Evolutionary conservation across 1,140 invertebrate species (phyloP), one percentile per base, ranked within the genome.

Genomic region (Latrodectus geometricus): DNA sequence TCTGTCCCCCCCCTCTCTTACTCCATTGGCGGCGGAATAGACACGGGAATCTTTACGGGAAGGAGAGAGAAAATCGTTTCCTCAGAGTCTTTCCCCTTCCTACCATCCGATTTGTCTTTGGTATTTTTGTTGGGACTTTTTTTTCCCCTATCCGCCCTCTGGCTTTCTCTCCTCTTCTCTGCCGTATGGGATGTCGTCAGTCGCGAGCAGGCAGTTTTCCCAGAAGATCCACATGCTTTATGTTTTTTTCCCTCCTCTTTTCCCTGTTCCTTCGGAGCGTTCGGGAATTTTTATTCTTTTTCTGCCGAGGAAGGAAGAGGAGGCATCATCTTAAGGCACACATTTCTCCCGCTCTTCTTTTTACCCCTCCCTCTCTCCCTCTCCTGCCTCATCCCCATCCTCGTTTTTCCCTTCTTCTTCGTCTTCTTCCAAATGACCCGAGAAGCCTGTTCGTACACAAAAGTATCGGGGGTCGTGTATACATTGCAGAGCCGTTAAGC

Each of bases 381-480:
- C 65, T 35, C 14, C 54, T 66, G 54, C 52, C 17, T 76, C 66
- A 66, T 54, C 69, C n/a, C 78, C 78, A 23, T 80, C 68, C 78
- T 80, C 52, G n/a, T 76, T 78, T 78, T 54, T 80, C n/a, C 78
- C 78, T 61, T 80, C 68, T 80, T 80, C 52, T 80, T 80, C 72
- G 21, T 15, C 48, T 50, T 61, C 50, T 66, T 70, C 23, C 78
- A 35, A 80, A 80, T 80, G 78, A 80, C 78, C 78, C 66, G 66
- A 80, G 78, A 80, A 80, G 78, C 78, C 49, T 80, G 78, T 80
- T 80, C 78, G 66, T 80, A 80, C 78, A 80, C 78, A 80, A 80
- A 54, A 80, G 21, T 15, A 49, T 74, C 48, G 78, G 78, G 72
- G 77, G 66, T n/a, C 78, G 9, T 70, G 11, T 20, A 17, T 0